phyloP scores from a whole-genome alignment of 2,888 invertebrate species.

The Abscondita cerata region DNA sequence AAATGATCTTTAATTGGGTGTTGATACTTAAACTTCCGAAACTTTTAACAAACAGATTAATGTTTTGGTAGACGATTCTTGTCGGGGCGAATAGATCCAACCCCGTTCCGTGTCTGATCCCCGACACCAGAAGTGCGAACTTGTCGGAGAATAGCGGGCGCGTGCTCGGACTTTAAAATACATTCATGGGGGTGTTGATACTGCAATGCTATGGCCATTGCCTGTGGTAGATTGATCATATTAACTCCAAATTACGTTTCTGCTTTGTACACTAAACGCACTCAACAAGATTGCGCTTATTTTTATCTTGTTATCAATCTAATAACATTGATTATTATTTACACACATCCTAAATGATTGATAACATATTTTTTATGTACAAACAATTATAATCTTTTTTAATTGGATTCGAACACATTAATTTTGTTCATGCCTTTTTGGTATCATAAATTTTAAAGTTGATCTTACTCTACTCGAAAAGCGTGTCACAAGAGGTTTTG shows the following conservation, averaged over 20 bases:
- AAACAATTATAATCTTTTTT: background rate
- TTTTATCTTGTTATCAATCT: conserved; percentile 24
- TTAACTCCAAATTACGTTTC: conserved; percentile 49
- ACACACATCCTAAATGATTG: conserved; percentile 8
- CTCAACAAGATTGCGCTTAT: conserved; percentile 32
- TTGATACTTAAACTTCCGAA: conserved; percentile 27
- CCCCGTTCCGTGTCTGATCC: conserved; percentile 28
- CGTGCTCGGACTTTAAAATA: conserved; percentile 52
- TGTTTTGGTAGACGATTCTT: conserved; percentile 33
- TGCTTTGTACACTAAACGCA: conserved; percentile 40
- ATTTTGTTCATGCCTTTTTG: background rate
- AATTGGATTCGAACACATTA: too few relatives aligned
- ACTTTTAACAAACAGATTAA: conserved; percentile 36
- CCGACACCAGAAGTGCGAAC: conserved; percentile 49
- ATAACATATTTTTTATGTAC: conserved; percentile 1
- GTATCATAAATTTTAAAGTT: conserved; percentile 15
- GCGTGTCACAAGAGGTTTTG: conserved; percentile 30
- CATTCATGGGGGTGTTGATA: conserved; percentile 42
- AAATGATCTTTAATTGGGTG: conserved; percentile 25
- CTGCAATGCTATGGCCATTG: conserved; percentile 40
- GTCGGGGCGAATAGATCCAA: conserved; percentile 21
- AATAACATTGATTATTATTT: conserved; percentile 13
- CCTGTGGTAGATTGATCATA: conserved; percentile 48
- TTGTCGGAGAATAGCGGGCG: conserved; percentile 54
- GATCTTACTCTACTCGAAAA: conserved; percentile 21